Percentiles rank a stretch among this genome's conserved stretches.
These are phyloP conservation scores for Dasyurus viverrinus DNA, from an alignment of 2,113 vertebrate species.

Conservation along the genomic window DNA sequence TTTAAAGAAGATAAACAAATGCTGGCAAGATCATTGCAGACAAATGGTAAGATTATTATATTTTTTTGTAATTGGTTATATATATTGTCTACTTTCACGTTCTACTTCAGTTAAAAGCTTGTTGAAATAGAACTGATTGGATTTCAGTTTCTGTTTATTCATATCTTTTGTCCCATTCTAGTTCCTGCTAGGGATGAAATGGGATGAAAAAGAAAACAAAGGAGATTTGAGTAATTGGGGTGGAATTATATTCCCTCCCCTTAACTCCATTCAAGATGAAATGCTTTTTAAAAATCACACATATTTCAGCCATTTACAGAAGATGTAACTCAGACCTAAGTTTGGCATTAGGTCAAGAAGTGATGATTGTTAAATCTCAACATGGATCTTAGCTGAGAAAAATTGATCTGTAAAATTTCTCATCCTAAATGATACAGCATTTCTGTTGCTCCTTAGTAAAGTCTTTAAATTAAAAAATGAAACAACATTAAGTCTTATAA, in stretches of 20 bases:
- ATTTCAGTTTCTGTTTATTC: neutral
- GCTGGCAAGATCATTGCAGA: conserved; percentile 91
- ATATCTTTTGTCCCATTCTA: neutral
- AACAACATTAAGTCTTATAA: neutral
- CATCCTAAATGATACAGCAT: neutral
- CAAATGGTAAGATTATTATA: conserved; percentile 86
- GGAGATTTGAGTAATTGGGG: too few species aligned
- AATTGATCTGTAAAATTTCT: neutral
- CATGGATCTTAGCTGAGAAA: neutral
- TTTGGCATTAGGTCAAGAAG: neutral
- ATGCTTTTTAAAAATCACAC: neutral
- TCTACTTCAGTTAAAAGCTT: neutral
- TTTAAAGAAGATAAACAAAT: conserved; percentile 89
- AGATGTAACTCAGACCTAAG: neutral
- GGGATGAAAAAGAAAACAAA: neutral
- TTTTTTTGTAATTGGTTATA: neutral
- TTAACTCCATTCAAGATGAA: neutral
- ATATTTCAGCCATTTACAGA: fast-evolving
- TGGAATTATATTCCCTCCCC: neutral
- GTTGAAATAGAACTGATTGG: neutral
- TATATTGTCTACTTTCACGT: too few species aligned
- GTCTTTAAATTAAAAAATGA: neutral
- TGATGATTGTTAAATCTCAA: neutral
- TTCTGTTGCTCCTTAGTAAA: neutral
- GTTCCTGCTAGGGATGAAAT: neutral